These are phyloP conservation scores for Dascillus cervinus DNA, from an alignment of 2,888 invertebrate genomes.

Conservation along the genomic window DNA sequence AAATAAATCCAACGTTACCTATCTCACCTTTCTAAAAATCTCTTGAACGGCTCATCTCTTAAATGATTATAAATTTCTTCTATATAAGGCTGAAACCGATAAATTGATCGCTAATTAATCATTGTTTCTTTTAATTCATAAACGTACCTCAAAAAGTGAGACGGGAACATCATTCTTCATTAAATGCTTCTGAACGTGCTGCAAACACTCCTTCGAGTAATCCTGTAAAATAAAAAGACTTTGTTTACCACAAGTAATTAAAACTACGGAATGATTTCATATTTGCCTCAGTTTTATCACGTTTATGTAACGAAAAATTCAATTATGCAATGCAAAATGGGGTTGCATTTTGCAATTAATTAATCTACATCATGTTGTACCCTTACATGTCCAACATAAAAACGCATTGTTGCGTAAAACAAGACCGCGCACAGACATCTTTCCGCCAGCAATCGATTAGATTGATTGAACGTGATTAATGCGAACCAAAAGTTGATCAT, in stretches of 20 bases:
- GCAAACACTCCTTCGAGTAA: constrained; percentile 95
- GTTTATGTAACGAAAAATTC: no score
- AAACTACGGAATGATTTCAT: background rate
- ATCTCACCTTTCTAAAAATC: constrained; percentile 93
- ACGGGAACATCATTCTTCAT: constrained; percentile 96
- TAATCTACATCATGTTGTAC: no score
- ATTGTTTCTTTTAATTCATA: background rate
- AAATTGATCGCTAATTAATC: no score
- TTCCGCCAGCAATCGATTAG: no score
- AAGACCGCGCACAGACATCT: no score
- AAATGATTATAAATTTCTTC: constrained; percentile 98
- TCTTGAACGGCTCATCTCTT: constrained; percentile 93
- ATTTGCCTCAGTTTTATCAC: no score
- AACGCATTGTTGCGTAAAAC: no score
- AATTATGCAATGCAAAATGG: no score
- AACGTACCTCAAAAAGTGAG: constrained; percentile 90
- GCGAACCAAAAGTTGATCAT: no score
- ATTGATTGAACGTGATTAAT: no score
- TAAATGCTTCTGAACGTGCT: constrained; percentile 96
- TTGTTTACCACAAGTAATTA: background rate
- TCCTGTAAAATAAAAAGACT: constrained; percentile 59
- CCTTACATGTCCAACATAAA: no score
- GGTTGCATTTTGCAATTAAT: no score
- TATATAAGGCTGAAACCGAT: constrained; percentile 87
- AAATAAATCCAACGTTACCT: constrained; percentile 5